Base-by-base conservation (phyloP, 92 coral and sea anemone species). In the Parazoanthus swiftii region DNA sequence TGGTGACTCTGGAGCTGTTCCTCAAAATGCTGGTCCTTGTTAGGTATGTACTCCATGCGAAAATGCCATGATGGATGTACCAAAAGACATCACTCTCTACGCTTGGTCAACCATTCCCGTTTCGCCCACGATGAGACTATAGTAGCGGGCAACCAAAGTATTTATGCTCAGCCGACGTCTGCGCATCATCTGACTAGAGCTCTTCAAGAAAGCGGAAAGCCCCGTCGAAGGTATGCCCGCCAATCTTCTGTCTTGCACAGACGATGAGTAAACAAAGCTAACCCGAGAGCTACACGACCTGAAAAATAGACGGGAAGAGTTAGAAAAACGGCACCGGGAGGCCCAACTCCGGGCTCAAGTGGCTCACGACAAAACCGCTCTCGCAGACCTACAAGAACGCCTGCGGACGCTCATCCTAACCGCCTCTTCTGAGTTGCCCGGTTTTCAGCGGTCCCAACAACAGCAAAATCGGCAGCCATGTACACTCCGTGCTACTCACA, bases 331-430 rank as follows among this genome's bases (percentile, higher is more conserved):
- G 71, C 71, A 65, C 2, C 71, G 71, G 71, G 2, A 65, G 71
- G 71, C 71, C 71, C 2, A 65, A 65, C 71, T 65, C 71, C 71
- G 71, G 6, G 71, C 71, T 65, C 2, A 65, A 65, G 71, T 65
- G 71, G 71, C 71, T 6, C 71, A 65, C 71, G 71, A 65, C 11
- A 65, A 65, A 65, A 65, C 71, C 71, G 71, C 71, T 65, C 71
- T 65, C 4, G 71, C 71, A 6, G 71, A 65, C 71, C 71, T 65
- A 65, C 71, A 65, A 65, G 2, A 65, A 65, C 71, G 71, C 4
- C 71, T 65, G 71, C 71, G 71, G 71, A 15, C 71, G 71, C 71
- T 65, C 0, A 3, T 0, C 71, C 71, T 65, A 6, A 65, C 71
- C 71, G 71, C 71, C 71, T 65, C 71, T 8, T 58, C 66, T 18